Percentiles rank a stretch among this genome's conserved stretches.
These are phyloP conservation scores for Papilio polyxenes DNA, from an alignment of 1,140 invertebrate genomes.

Conservation along the genomic window DNA sequence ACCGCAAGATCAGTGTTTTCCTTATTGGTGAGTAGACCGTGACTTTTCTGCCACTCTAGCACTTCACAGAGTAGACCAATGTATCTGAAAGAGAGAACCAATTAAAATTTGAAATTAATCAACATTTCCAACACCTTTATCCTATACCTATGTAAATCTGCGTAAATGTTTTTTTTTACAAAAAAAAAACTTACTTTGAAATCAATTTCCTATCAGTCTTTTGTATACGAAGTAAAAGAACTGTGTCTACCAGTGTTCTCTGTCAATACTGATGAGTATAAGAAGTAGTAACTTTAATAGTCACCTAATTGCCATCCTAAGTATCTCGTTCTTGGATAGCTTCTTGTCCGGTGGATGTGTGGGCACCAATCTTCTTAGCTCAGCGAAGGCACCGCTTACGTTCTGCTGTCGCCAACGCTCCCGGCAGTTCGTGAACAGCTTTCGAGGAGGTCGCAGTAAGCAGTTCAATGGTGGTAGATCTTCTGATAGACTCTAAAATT, in stretches of 20 bases:
- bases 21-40: constrained; percentile 74
- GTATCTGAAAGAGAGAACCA: constrained; percentile 83
- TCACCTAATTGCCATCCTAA: constrained; percentile 95
- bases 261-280: too few species aligned
- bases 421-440: constrained; percentile 96
- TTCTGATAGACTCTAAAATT: constrained; percentile 57
- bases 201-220: too few species aligned
- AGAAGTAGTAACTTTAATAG: background rate
- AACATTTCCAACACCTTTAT: background rate
- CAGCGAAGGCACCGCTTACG: constrained; percentile 95
- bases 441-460: constrained; percentile 82
- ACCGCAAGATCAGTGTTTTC: constrained; percentile 74
- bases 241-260: too few species aligned
- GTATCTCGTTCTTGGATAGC: constrained; percentile 97
- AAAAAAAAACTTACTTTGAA: too few species aligned
- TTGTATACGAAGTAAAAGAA: too few species aligned
- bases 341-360: constrained; percentile 98
- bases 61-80: constrained; percentile 93
- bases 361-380: constrained; percentile 94
- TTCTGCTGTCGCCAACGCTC: constrained; percentile 98
- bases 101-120: background rate
- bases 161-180: too few species aligned
- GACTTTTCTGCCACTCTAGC: constrained; percentile 90
- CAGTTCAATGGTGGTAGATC: constrained; percentile 61
- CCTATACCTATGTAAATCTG: too few species aligned